These are phyloP conservation scores for Drosophila punjabiensis DNA, from an alignment of 1,140 invertebrate species.

Conservation along the genomic window DNA sequence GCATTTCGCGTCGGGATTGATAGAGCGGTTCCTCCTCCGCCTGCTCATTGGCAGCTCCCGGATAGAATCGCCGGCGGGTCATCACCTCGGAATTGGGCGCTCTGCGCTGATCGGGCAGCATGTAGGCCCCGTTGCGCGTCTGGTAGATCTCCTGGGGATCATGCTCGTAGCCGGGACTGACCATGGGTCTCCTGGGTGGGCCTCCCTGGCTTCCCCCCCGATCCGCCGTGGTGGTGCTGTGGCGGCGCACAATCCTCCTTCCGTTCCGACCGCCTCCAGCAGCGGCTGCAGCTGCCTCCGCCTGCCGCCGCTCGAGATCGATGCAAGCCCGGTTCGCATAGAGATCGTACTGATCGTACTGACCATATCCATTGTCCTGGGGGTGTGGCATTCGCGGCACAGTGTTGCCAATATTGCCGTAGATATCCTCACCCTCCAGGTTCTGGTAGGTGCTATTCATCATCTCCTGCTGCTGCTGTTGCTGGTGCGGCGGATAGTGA, in stretches of 20 bases:
- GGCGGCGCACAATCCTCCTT: constrained; percentile 75
- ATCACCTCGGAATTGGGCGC: constrained; percentile 83
- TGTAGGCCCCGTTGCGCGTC: constrained; percentile 78
- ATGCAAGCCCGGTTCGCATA: constrained; percentile 84
- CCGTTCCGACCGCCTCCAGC: constrained; percentile 32
- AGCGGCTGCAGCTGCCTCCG: constrained; percentile 60
- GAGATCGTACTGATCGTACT: constrained; percentile 80
- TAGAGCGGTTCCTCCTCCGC: constrained; percentile 74
- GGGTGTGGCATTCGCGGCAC: constrained; percentile 52
- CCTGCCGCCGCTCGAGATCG: constrained; percentile 79
- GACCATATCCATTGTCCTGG: constrained; percentile 60
- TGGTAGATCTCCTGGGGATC: constrained; percentile 77
- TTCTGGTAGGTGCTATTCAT: constrained; percentile 84
- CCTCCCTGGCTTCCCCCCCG: constrained; percentile 37
- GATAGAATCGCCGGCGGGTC: constrained; percentile 76
- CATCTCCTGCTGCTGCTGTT: constrained; percentile 67
- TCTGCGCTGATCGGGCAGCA: constrained; percentile 78
- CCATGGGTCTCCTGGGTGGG: constrained; percentile 35
- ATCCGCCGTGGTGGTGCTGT: constrained; percentile 84
- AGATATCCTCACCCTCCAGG: constrained; percentile 81
- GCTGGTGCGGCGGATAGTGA: constrained; percentile 58
- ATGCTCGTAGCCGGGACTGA: constrained; percentile 39
- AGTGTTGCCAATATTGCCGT: constrained; percentile 74
- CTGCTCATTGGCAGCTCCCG: constrained; percentile 76
- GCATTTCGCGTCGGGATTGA: constrained; percentile 79